These are phyloP conservation scores for Brachymystax lenok DNA, from an alignment of 2,797 vertebrate genomes.

Conservation along the genomic window DNA sequence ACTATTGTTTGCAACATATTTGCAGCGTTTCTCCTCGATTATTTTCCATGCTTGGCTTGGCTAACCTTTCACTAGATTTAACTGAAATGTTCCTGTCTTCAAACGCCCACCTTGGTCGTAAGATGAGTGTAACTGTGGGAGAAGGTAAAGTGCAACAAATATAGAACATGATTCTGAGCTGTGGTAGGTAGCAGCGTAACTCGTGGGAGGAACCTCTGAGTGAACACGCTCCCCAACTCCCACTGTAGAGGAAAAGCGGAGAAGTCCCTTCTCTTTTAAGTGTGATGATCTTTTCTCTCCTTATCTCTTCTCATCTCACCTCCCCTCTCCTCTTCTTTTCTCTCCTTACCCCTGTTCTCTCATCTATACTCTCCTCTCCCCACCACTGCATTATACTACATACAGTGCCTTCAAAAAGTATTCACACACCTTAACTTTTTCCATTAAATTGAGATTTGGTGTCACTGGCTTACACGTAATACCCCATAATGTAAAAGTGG, in stretches of 20 bases:
- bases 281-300: slow-evolving; percentile 9
- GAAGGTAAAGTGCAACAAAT: slow-evolving; percentile 18
- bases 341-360: slow-evolving; percentile 13
- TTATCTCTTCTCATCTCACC: neutral
- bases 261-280: slow-evolving; percentile 27
- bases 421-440: no score
- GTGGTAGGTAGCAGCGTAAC: slow-evolving; percentile 30
- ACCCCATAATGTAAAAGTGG: no score
- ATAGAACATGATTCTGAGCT: neutral
- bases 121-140: slow-evolving; percentile 23
- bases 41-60: neutral
- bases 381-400: slow-evolving; percentile 23
- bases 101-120: slow-evolving; percentile 37
- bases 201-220: slow-evolving; percentile 49
- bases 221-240: slow-evolving; percentile 50
- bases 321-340: neutral
- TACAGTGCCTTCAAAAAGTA: neutral
- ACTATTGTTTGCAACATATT: neutral
- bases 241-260: slow-evolving; percentile 42
- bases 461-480: no score
- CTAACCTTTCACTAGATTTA: slow-evolving; percentile 29
- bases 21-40: neutral
- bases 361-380: slow-evolving; percentile 20
- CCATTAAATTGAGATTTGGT: no score
- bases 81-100: slow-evolving; percentile 31